Evolutionary conservation across 2,113 vertebrate species (phyloP).

Genomic region (Etia nguti): DNA sequence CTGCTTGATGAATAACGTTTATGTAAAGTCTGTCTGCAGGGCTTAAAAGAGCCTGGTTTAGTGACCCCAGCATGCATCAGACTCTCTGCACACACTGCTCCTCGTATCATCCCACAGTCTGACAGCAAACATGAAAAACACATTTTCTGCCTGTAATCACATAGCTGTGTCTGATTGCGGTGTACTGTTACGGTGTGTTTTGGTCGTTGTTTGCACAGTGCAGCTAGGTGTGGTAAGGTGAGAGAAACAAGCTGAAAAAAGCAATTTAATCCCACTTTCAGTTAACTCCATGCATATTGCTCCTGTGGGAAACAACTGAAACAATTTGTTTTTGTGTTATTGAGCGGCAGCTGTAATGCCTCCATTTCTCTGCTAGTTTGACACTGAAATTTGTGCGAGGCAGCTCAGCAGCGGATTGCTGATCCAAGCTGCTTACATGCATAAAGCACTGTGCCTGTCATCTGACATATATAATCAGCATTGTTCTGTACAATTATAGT

Average conservation of each 20-base stretch:
- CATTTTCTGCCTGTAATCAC: slow-evolving; percentile 32
- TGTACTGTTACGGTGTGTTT: background rate
- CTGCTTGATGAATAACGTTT: slow-evolving; percentile 30
- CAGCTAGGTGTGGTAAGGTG: slow-evolving; percentile 22
- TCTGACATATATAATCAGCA: slow-evolving; percentile 10
- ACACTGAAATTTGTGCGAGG: slow-evolving; percentile 10
- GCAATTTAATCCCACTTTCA: slow-evolving; percentile 40
- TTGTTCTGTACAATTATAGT: background rate
- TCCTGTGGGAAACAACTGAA: slow-evolving; percentile 32
- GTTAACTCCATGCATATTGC: slow-evolving; percentile 38
- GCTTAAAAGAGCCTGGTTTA: background rate
- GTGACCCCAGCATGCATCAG: slow-evolving; percentile 6
- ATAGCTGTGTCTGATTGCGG: slow-evolving; percentile 23
- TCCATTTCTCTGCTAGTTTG: slow-evolving; percentile 24
- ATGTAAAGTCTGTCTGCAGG: slow-evolving; percentile 20
- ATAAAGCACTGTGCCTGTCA: background rate
- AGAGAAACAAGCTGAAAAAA: slow-evolving; percentile 37
- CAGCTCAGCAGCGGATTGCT: background rate
- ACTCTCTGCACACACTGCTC: background rate
- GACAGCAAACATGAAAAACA: slow-evolving; percentile 29
- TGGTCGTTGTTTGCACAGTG: background rate
- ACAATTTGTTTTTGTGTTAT: slow-evolving; percentile 45
- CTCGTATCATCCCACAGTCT: background rate
- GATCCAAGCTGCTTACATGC: slow-evolving; percentile 21
- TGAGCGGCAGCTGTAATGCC: slow-evolving; percentile 18